Base-by-base conservation (phyloP, 2,888 invertebrate species). In the Gymnosoma rotundatum region DNA sequence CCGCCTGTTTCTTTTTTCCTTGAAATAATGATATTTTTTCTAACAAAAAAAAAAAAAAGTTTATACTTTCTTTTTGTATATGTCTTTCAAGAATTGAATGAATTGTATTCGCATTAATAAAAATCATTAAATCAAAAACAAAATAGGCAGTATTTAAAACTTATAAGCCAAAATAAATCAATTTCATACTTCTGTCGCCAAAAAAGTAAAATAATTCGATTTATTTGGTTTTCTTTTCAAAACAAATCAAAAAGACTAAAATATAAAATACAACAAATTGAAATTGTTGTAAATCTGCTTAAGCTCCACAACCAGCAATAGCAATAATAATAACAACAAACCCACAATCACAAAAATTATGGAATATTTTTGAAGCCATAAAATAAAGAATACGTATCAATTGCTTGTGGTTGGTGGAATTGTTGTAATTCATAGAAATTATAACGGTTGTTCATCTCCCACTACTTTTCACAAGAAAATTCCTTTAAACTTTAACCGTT, bases 111-210 rank as follows among this genome's bases (percentile, higher is more conserved):
- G 67, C 61, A 73, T 83, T 70, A 83, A 81, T 78, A 81, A 78
- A 81, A 84, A 66, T 84, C 84, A 84, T 84, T 84, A 81, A 84
- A 84, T 84, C 84, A 84, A 81, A 84, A 78, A 70, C 69, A 78
- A 81, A 38, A 50, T 45, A 64, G 80, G 69, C 75, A 70, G 83
- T 81, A 84, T 60, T 81, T 84, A 84, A 84, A 84, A 84, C 81
- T 84, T 84, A 78, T 81, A 81, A 84, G 81, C 74, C 84, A 32
- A 76, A 82, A 70, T 76, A 82, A 76, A 82, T 76, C 75, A 75
- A 82, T 76, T 82, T 66, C 75, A 32, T 70, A 82, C 75, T 76
- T 76, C 58, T 82, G 81, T 82, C 81, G 81, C 81, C 81, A 82
- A 82, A 70, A 70, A 76, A 48, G 42, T 54, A 58, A 64, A 70